Evolutionary conservation across 2,797 vertebrate species (phyloP).

Genomic region (Tenualosa thibaudeaui): DNA sequence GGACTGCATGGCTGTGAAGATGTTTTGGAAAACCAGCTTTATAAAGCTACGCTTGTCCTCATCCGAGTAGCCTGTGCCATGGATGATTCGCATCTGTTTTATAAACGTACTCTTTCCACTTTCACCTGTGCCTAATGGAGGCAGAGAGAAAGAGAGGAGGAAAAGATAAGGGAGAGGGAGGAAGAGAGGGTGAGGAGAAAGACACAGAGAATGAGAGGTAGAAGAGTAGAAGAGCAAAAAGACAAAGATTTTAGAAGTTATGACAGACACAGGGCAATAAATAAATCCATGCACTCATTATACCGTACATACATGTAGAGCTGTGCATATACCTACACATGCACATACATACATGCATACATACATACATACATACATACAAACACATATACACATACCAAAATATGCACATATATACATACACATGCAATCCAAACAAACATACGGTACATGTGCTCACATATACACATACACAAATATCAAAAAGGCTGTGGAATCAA

Average conservation of each 20-base stretch:
- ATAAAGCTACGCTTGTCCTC: conserved; percentile 96
- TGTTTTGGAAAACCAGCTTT: conserved; percentile 98
- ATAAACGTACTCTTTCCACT: conserved; percentile 99
- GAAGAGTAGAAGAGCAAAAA: not conserved
- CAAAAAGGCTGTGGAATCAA: too few species aligned
- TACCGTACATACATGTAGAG: too few species aligned
- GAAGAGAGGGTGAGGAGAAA: not conserved
- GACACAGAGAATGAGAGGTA: not conserved
- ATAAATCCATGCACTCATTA: too few species aligned
- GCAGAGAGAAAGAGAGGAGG: conserved; percentile 7
- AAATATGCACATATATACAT: too few species aligned
- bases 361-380: too few species aligned
- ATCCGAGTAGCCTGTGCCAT: conserved; percentile 94
- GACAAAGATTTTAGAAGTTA: not conserved
- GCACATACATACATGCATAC: too few species aligned
- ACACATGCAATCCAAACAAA: too few species aligned
- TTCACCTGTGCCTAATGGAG: conserved; percentile 87
- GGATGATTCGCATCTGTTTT: conserved; percentile 99
- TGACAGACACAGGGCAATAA: conserved; percentile 26
- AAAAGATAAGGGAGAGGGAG: not conserved
- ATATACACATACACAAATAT: too few species aligned
- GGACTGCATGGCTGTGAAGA: conserved; percentile 99
- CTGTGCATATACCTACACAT: too few species aligned
- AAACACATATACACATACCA: too few species aligned
- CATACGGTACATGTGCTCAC: too few species aligned